Evolutionary conservation across 64 coral and sea anemone genomes (phyloP), one percentile per base, ranked within the genome.

Genomic region (Acropora yongei): DNA sequence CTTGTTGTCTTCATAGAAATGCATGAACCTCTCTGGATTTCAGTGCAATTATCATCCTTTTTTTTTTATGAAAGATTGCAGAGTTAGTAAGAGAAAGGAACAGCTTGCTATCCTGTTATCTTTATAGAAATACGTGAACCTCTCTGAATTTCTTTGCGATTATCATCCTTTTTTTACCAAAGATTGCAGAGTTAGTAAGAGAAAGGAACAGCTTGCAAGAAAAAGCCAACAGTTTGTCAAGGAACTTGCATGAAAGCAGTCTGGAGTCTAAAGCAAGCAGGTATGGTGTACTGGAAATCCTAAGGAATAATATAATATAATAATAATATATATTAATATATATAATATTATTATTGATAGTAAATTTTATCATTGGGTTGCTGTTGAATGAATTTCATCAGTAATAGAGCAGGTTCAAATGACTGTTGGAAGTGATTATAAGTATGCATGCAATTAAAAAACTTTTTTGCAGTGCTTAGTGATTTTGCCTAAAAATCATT

Each of bases 261-360:
- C 67, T 99, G 76, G 97, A 99, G 78, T 95, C 97, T 75, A 99
- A 99, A 81, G 97, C 97, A 40, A 99, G 97, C 97, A 99, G 97
- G 97, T 99, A 71, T 50, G 20, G 30, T 5, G 13, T 49, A 47
- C 43, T 78, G 17, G 11, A 78, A n/a, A 71, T 0, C 3, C 19
- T 6, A 1, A 3, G 1, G 68, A 63, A 13, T 55, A 55, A 7
- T 55, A 55, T 55, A 30, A 30, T 30, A 30, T 30, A 30, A 30
- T 30, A 30, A 30, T 30, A 30, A 30, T 30, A 30, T 30, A 30
- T 30, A 30, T 30, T 30, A 30, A 30, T 30, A 30, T 30, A 30
- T 30, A 30, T 30, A 30, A 30, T 30, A 30, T 30, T 30, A 30
- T 30, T 30, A 30, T 30, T 30, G 30, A 30, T 30, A 30, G 30